Percentiles rank a stretch among this genome's conserved stretches.
Conservation (phyloP, 2,113 vertebrate species). For the Tor tambroides region DNA sequence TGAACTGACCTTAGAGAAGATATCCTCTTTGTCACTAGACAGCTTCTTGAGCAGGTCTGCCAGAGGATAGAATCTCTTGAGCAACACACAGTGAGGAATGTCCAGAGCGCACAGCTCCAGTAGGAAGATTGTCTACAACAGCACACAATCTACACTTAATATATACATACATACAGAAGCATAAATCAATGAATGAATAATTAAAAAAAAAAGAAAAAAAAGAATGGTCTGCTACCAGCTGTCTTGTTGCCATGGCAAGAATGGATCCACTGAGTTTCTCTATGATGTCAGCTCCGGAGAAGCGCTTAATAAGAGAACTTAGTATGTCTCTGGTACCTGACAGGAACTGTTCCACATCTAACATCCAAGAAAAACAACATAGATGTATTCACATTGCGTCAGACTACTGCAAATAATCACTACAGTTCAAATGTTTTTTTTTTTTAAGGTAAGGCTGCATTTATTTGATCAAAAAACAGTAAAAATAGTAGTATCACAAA, state of each 20-base stretch:
- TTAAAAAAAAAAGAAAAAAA: no score
- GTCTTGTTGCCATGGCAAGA: conserved; percentile 89
- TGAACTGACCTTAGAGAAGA: conserved; percentile 81
- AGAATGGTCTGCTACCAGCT: conserved; percentile 84
- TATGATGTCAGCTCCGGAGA: conserved; percentile 80
- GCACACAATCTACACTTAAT: conserved; percentile 1
- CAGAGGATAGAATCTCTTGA: conserved; percentile 86
- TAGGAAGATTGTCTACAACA: conserved; percentile 86
- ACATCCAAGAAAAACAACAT: conserved; percentile 34
- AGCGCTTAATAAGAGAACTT: conserved; percentile 81
- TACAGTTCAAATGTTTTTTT: no score
- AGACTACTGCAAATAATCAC: neutral
- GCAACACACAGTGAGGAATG: conserved; percentile 85
- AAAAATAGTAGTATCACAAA: no score
- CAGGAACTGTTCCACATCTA: conserved; percentile 92
- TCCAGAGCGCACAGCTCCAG: conserved; percentile 91
- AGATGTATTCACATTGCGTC: neutral
- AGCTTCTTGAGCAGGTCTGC: conserved; percentile 84
- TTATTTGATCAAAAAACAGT: no score
- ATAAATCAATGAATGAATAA: neutral
- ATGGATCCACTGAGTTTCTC: conserved; percentile 90
- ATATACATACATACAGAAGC: neutral
- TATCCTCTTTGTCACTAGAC: conserved; percentile 81
- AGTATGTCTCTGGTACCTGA: conserved; percentile 79
- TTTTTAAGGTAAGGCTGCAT: no score